Evolutionary conservation across 2,888 invertebrate genomes (phyloP).

Genomic region (Endomychus coccineus): DNA sequence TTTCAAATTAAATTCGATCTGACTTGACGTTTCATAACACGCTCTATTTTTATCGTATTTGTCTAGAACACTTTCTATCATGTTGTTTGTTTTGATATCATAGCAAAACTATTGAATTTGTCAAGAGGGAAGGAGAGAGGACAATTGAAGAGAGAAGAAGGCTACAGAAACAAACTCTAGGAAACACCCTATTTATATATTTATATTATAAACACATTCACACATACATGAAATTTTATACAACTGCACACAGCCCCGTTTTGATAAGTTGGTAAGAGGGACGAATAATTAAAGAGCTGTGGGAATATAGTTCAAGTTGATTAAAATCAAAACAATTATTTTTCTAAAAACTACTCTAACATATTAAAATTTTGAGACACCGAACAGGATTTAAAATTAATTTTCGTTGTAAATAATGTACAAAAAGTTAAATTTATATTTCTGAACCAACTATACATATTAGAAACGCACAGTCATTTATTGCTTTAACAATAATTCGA

Average conservation of each 20-base stretch:
- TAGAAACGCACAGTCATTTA: slow-evolving; percentile 2
- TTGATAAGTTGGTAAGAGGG: slow-evolving; percentile 37
- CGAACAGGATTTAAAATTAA: slow-evolving; percentile 27
- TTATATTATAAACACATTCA: slow-evolving; percentile 45
- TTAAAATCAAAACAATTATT: slow-evolving; percentile 20
- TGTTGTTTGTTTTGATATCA: too few relatives aligned
- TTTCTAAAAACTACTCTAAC: slow-evolving; percentile 29
- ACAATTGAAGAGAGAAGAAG: too few relatives aligned
- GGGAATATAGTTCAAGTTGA: slow-evolving; percentile 31
- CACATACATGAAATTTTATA: slow-evolving; percentile 39
- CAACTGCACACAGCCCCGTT: slow-evolving; percentile 39
- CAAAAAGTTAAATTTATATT: background rate
- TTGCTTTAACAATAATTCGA: background rate
- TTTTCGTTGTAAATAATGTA: slow-evolving; percentile 39
- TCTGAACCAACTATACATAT: slow-evolving; percentile 4
- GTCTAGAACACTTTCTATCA: too few relatives aligned
- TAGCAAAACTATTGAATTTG: too few relatives aligned
- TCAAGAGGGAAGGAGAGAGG: too few relatives aligned
- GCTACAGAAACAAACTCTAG: slow-evolving; percentile 1
- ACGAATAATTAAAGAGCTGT: slow-evolving; percentile 38
- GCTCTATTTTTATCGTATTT: too few relatives aligned
- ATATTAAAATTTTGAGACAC: slow-evolving; percentile 33
- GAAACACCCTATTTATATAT: slow-evolving; percentile 27
- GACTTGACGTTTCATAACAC: too few relatives aligned
- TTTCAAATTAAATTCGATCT: too few relatives aligned